These are phyloP conservation scores for Ernsta delagoae DNA, from an alignment of 2,888 invertebrate species.

Conservation along the genomic window DNA sequence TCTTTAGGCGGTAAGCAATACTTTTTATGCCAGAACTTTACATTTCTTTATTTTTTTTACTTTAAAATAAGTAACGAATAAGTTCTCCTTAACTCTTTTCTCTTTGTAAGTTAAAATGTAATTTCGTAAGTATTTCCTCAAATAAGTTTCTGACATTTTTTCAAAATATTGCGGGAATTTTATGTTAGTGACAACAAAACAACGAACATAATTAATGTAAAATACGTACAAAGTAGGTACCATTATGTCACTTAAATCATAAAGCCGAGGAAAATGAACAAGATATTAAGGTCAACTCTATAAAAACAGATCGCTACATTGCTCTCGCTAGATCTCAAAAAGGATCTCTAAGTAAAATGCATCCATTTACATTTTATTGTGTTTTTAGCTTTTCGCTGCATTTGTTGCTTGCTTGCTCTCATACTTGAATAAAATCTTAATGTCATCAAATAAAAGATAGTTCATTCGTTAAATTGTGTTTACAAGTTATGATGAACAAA, in stretches of 20 bases:
- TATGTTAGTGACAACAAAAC: background rate
- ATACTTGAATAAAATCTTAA: too few species aligned
- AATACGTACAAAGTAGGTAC: too few species aligned
- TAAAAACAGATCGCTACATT: slow-evolving; percentile 28
- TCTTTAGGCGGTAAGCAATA: slow-evolving; percentile 61
- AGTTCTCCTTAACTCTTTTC: too few species aligned
- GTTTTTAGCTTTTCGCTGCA: background rate
- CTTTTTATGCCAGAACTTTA: background rate
- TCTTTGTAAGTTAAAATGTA: too few species aligned
- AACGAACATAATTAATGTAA: background rate
- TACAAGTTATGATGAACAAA: too few species aligned
- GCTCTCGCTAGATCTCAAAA: slow-evolving; percentile 7
- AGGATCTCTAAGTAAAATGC: background rate
- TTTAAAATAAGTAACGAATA: too few species aligned
- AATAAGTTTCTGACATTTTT: background rate
- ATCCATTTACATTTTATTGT: slow-evolving; percentile 7
- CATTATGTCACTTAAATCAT: background rate
- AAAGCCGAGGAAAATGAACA: slow-evolving; percentile 1
- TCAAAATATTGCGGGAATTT: background rate
- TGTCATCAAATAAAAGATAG: too few species aligned
- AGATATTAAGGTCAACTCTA: slow-evolving; percentile 27
- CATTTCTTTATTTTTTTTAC: too few species aligned
- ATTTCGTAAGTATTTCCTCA: too few species aligned
- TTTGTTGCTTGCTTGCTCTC: slow-evolving; percentile 1
- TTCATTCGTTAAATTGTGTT: too few species aligned